Percentiles rank a stretch among this genome's conserved stretches.
phyloP scores from a whole-genome alignment of 2,113 vertebrate species.

The Forbesichthys papilliferus region DNA sequence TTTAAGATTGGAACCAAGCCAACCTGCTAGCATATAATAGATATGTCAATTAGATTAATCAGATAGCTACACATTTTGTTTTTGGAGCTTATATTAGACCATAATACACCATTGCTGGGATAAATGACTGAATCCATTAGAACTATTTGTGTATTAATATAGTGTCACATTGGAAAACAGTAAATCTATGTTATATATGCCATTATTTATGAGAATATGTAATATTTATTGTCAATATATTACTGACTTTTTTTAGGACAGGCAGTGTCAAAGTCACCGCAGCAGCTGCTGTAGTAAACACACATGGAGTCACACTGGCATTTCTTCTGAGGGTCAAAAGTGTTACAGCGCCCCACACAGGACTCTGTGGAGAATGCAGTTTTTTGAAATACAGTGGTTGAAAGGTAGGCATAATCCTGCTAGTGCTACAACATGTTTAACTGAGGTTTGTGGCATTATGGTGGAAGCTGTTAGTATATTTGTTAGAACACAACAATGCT shows the following conservation, averaged over 20 bases:
- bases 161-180: no score
- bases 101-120: no score
- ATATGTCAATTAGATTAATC: no score
- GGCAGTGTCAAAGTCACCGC: slow-evolving; percentile 74
- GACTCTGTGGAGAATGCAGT: slow-evolving; percentile 75
- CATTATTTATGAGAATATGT: no score
- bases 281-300: slow-evolving; percentile 91
- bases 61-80: no score
- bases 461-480: background rate
- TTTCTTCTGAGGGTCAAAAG: slow-evolving; percentile 75
- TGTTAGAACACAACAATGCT: background rate
- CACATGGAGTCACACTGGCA: slow-evolving; percentile 94
- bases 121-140: no score
- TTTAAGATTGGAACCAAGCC: no score
- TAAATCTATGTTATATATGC: no score
- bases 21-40: no score
- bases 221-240: background rate
- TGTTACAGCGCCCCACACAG: slow-evolving; percentile 82
- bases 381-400: background rate
- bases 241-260: slow-evolving; percentile 84
- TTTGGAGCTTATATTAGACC: no score
- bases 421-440: background rate
- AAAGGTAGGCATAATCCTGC: background rate
- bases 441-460: background rate
- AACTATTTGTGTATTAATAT: no score